These are phyloP conservation scores for Gonatopus flavifemur DNA, from an alignment of 1,140 invertebrate species.

Conservation along the genomic window DNA sequence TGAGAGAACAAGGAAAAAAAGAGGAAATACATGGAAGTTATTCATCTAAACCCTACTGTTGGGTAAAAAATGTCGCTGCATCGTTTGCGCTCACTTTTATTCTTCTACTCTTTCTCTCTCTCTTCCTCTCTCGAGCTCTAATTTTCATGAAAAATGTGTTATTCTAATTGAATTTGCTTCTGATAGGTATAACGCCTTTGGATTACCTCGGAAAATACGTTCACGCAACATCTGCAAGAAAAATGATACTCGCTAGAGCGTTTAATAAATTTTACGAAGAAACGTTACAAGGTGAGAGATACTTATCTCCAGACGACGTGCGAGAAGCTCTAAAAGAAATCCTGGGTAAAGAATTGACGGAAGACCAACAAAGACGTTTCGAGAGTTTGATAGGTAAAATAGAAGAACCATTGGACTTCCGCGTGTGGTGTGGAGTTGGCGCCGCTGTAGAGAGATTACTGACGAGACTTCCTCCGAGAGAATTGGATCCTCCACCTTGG, in stretches of 20 bases:
- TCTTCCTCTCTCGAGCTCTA: too few species aligned
- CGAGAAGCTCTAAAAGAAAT: slow-evolving; percentile 62
- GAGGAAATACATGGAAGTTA: too few species aligned
- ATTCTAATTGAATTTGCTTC: not conserved
- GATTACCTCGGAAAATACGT: slow-evolving; percentile 65
- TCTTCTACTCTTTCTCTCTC: too few species aligned
- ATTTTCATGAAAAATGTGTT: not conserved
- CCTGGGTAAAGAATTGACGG: slow-evolving; percentile 62
- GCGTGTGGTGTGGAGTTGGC: slow-evolving; percentile 70
- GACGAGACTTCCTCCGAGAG: slow-evolving; percentile 53
- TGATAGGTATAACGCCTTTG: slow-evolving; percentile 62
- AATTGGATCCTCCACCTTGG: slow-evolving; percentile 58
- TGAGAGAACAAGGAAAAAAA: too few species aligned
- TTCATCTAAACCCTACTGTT: too few species aligned
- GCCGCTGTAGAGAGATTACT: slow-evolving; percentile 66
- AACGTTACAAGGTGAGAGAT: slow-evolving; percentile 37
- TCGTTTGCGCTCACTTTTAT: too few species aligned
- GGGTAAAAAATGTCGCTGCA: too few species aligned
- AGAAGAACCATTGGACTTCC: slow-evolving; percentile 61
- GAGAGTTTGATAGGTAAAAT: slow-evolving; percentile 55
- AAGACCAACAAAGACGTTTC: slow-evolving; percentile 55
- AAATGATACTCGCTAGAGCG: slow-evolving; percentile 62
- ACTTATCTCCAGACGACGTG: slow-evolving; percentile 52
- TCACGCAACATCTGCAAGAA: slow-evolving; percentile 63
- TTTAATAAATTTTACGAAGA: slow-evolving; percentile 59